Evolutionary conservation across 1,140 invertebrate genomes (phyloP).

Genomic region (Drosophila prosaltans): DNA sequence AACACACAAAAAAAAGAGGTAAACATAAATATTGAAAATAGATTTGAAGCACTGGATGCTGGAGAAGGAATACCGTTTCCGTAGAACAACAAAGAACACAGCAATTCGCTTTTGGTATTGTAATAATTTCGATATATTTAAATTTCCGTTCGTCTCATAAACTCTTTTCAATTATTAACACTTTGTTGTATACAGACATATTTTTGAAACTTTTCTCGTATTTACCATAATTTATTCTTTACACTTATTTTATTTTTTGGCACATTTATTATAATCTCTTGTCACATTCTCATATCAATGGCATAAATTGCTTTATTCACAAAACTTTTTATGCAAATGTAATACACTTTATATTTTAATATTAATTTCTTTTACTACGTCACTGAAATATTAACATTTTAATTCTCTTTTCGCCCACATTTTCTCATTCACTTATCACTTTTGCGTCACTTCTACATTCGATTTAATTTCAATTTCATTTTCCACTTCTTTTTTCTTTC

Average conservation of each 20-base stretch:
- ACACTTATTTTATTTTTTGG: not conserved
- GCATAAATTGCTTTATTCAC: not conserved
- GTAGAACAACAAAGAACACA: not conserved
- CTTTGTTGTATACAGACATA: not conserved
- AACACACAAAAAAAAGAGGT: not conserved
- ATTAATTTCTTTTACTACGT: constrained; percentile 1
- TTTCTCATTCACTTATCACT: not conserved
- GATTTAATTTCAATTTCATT: constrained; percentile 2
- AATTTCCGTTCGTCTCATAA: constrained; percentile 40
- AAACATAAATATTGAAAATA: constrained; percentile 8
- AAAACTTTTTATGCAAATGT: not conserved
- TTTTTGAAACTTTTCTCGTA: not conserved
- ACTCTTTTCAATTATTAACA: constrained; percentile 25
- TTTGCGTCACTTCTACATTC: not conserved
- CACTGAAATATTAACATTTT: constrained; percentile 3
- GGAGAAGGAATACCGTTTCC: not conserved
- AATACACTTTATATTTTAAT: not conserved
- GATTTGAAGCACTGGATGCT: not conserved
- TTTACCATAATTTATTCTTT: not conserved
- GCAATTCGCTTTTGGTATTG: constrained; percentile 13
- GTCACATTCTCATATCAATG: not conserved
- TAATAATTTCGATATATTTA: constrained; percentile 31
- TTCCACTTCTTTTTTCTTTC: not conserved
- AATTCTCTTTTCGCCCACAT: not conserved
- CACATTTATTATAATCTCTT: constrained; percentile 1